Conservation (phyloP, 2,888 invertebrate genomes). For the Diarsia mendica region DNA sequence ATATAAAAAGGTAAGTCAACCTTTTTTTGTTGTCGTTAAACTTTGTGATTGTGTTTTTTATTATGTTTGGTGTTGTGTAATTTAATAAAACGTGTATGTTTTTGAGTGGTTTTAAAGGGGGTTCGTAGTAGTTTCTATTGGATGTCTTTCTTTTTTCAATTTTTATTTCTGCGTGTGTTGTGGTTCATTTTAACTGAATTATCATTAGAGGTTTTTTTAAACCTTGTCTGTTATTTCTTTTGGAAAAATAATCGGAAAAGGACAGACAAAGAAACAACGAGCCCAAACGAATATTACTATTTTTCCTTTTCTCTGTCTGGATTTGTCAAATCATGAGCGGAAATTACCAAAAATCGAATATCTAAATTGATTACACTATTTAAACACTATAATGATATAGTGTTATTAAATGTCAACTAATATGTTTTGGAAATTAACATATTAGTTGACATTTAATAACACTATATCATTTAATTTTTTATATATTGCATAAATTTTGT, state of each 20-base stretch:
- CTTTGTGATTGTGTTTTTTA: constrained; percentile 23
- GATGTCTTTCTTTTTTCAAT: neutral
- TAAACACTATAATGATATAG: too few species aligned
- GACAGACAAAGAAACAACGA: neutral
- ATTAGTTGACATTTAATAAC: too few species aligned
- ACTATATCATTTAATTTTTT: too few species aligned
- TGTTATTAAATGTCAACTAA: too few species aligned
- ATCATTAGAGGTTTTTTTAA: neutral
- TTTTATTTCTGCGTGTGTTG: neutral
- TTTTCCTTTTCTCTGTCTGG: neutral
- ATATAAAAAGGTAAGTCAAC: constrained; percentile 49
- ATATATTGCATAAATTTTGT: too few species aligned
- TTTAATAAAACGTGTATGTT: neutral
- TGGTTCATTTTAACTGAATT: neutral
- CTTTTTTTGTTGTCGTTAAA: constrained; percentile 23
- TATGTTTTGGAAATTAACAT: too few species aligned
- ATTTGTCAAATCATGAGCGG: neutral
- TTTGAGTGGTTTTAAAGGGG: neutral
- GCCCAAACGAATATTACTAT: neutral
- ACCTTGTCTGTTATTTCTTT: neutral
- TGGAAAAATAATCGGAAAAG: neutral
- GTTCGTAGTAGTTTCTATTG: neutral
- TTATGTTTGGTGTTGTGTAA: constrained; percentile 7
- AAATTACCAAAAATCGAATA: too few species aligned
- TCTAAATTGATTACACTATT: too few species aligned